Conservation (phyloP, 2,888 invertebrate genomes). For the Rhagonycha lutea region DNA sequence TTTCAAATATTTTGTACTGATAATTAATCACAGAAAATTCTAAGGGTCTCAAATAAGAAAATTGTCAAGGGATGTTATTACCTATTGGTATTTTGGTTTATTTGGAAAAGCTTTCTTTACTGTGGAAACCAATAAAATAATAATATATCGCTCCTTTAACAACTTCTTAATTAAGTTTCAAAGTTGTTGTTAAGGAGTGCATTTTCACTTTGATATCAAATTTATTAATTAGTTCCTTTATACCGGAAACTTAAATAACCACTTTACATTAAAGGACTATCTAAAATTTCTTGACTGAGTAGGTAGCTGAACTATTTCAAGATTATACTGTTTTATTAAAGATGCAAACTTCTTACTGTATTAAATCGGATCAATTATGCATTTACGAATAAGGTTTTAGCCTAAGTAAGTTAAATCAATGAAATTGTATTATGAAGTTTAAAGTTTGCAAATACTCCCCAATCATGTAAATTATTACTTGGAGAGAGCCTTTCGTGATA, state of each 20-base stretch:
- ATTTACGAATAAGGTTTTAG: conserved; percentile 17
- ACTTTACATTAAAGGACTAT: conserved; percentile 32
- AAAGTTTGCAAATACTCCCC: neutral
- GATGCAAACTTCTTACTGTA: conserved; percentile 23
- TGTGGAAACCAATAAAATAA: neutral
- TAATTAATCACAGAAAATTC: no score
- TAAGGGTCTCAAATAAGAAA: no score
- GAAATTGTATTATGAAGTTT: neutral
- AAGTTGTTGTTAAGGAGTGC: neutral
- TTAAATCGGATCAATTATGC: conserved; percentile 22
- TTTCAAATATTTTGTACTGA: no score
- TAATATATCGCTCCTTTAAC: neutral
- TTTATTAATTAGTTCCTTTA: conserved; percentile 31
- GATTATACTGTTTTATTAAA: conserved; percentile 25
- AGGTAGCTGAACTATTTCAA: conserved; percentile 14
- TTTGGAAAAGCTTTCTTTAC: neutral
- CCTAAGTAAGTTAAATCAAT: neutral
- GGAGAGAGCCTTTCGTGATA: no score
- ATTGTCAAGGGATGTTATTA: no score
- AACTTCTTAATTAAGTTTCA: neutral
- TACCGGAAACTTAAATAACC: conserved; percentile 26
- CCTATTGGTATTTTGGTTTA: neutral
- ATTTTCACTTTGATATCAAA: conserved; percentile 30
- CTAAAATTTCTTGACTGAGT: conserved; percentile 35
- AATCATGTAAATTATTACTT: neutral